Base-by-base conservation (phyloP, 2,797 vertebrate genomes). In the Amblyraja radiata region DNA sequence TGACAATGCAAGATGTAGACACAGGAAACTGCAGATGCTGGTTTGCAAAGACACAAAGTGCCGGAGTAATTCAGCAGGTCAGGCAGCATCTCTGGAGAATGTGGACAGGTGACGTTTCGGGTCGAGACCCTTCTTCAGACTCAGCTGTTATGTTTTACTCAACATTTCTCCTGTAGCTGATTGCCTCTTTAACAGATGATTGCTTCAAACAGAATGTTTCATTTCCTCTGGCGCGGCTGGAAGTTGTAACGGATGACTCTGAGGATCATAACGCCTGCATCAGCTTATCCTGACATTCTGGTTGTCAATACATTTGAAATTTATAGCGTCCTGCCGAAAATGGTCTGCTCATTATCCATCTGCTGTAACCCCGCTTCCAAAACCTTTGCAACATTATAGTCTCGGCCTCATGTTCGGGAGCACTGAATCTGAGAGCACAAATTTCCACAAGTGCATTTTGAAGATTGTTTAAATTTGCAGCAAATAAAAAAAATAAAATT, bases 221-320 rank as follows among this genome's bases (percentile, higher is more conserved):
- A 65, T 88, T 68, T 84, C 65, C 61, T 63, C 14, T 65, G 84
- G 84, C 68, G 32, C 36, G 84, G 16, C 84, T 65, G 8, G 0
- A 8, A 88, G n/a, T 32, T 68, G 32, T 68, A 88, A 88, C 68
- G 61, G 61, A 88, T 88, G 63, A 23, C 21, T 36, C 6, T 68
- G 61, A 21, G 21, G 84, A 88, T 68, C 63, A 1, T 88, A 88
- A 68, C 32, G 36, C n/a, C n/a, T 88, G 63, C 63, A 65, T 92
- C 23, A 92, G 90, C 90, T 92, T 74, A 92, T 14, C 90, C 36
- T 92, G 90, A 74, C 90, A 92, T 92, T 74, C 28, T 73, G 11
- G 90, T 92, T 92, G 90, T 74, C 90, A 92, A 92, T 54, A 54
- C 23, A 54, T 76, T 92, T 92, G 90, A 92, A 76, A 54, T 92